phyloP scores from a whole-genome alignment of 92 coral and sea anemone genomes.

The Plumapathes pennacea region DNA sequence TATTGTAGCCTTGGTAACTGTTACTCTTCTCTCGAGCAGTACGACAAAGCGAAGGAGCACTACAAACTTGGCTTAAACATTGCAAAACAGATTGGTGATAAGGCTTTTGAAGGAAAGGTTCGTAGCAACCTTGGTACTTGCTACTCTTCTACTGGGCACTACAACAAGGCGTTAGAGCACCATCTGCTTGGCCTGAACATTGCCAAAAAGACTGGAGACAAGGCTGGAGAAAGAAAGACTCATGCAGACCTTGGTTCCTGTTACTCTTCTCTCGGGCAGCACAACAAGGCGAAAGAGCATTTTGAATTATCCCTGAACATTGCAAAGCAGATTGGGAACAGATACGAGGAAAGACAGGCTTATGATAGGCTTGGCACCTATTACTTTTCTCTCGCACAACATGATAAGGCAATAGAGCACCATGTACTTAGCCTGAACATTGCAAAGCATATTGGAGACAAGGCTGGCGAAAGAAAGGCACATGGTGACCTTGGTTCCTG shows the following conservation, averaged over 20 bases:
- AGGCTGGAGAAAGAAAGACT: background rate
- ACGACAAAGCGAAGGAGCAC: background rate
- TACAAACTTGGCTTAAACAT: background rate
- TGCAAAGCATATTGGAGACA: background rate
- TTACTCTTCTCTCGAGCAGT: background rate
- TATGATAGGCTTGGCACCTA: background rate
- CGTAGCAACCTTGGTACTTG: background rate
- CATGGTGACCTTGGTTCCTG: background rate
- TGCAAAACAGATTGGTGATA: background rate
- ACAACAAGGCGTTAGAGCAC: background rate
- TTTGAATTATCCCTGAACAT: background rate
- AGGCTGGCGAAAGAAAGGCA: background rate
- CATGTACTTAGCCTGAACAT: background rate
- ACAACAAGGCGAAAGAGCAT: slow-evolving; percentile 2
- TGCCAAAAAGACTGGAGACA: slow-evolving; percentile 7
- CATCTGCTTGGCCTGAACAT: background rate
- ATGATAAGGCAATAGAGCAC: background rate
- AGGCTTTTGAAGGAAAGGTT: background rate
- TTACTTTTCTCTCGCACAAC: background rate
- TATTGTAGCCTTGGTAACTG: background rate
- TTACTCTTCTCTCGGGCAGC: background rate
- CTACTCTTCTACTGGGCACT: background rate
- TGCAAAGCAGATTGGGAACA: slow-evolving; percentile 1
- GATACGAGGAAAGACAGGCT: background rate
- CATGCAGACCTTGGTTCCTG: background rate